These are phyloP conservation scores for Calliopum simillimum DNA, from an alignment of 2,888 invertebrate species.

Conservation along the genomic window DNA sequence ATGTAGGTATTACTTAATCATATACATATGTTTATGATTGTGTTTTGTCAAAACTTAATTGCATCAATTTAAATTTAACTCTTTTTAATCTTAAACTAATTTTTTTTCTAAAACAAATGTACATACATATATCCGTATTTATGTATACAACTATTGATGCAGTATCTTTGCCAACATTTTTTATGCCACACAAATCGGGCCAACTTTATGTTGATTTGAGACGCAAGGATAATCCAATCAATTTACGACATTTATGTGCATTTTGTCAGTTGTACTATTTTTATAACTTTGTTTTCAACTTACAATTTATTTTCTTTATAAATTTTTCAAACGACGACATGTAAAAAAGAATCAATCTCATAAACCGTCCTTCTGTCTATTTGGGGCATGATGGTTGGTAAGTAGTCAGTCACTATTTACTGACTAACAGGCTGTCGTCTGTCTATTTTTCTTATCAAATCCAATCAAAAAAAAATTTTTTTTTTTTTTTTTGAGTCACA, in stretches of 20 bases:
- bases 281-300: conserved; percentile 22
- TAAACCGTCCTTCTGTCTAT: not conserved
- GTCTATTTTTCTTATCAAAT: conserved; percentile 28
- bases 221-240: conserved; percentile 29
- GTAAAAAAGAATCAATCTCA: conserved; percentile 12
- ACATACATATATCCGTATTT: not conserved
- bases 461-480: not conserved
- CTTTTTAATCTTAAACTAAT: no score
- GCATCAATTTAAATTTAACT: no score
- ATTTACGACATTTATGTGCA: conserved; percentile 31
- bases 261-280: conserved; percentile 21
- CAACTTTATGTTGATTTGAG: conserved; percentile 13
- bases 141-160: no score
- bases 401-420: no score
- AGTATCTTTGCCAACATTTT: no score
- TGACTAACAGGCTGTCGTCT: conserved; percentile 9
- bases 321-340: not conserved
- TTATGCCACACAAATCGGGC: no score
- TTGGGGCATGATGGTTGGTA: no score
- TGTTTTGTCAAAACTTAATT: no score
- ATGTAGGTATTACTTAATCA: no score
- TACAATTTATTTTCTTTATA: conserved; percentile 5
- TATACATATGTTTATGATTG: no score
- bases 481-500: not conserved
- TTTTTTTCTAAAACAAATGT: no score